Conservation (phyloP, 2,113 vertebrate genomes). For the Pithys albifrons region DNA sequence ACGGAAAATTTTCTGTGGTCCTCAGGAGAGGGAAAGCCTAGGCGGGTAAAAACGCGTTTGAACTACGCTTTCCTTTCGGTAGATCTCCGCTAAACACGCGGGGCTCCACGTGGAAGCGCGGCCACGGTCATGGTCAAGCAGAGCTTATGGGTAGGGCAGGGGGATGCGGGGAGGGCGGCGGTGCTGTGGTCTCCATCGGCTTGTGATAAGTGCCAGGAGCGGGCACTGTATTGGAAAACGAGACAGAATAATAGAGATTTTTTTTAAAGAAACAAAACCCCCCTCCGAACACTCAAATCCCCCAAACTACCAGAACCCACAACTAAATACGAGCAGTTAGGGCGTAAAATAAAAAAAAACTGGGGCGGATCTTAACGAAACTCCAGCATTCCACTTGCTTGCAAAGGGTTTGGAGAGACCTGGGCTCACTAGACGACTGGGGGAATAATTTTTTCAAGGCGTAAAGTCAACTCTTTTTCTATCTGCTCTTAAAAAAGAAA, state of each 20-base stretch:
- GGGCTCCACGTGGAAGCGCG: background rate
- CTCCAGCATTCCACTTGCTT: background rate
- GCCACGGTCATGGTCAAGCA: background rate
- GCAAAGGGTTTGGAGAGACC: background rate
- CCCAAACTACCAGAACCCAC: background rate
- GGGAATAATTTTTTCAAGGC: background rate
- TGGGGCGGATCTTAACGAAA: background rate
- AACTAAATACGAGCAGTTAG: background rate
- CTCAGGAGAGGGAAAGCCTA: background rate
- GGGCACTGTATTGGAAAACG: background rate
- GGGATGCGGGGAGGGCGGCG: rapidly evolving
- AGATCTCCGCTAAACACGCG: background rate
- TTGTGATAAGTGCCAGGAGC: background rate
- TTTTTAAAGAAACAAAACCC: background rate
- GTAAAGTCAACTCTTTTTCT: background rate
- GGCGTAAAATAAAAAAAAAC: background rate
- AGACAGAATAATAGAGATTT: background rate
- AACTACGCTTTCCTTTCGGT: background rate
- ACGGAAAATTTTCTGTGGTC: background rate
- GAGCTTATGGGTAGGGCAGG: too few species aligned
- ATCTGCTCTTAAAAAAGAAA: background rate
- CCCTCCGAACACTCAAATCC: background rate
- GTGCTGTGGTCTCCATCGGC: too few species aligned
- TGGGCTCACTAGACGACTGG: background rate
- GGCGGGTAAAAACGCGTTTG: rapidly evolving